Evolutionary conservation across 2,113 vertebrate species (phyloP), one percentile per base, ranked within the genome.

Genomic region (Brachyhypopomus gauderio): DNA sequence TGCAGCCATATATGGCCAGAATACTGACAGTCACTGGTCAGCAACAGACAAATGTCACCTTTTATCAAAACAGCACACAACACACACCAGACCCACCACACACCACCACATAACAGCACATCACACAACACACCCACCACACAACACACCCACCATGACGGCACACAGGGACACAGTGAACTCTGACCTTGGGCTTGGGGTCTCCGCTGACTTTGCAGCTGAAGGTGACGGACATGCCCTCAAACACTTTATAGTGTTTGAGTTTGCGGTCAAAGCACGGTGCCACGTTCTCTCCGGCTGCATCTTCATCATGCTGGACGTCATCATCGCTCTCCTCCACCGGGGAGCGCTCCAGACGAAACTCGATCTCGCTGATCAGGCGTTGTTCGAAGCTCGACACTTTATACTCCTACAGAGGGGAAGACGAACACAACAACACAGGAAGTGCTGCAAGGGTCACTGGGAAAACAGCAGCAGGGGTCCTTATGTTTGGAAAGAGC

Each of bases 331-430:
- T 96, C 73, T 98, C 98, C 62, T 99, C 97, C 84, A 97, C 95
- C 0, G 96, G 94, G 27, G 96, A 98, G 41, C 98, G 94, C 87
- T 99, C 97, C 85, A 99, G 91, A 1, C 98, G 93, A 87, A 97
- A 99, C 86, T 99, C 98, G 0, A 99, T 99, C 88, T 99, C 98
- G 73, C 96, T 97, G 90, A 99, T 99, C 84, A 99, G 89, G 7
- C 98, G 95, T 92, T 99, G 98, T 87, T 98, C 98, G 64, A 98
- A 99, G 91, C 97, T 99, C 85, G 97, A 99, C 48, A 99, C 97
- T 86, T 97, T 99, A 89, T 99, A 99, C 72, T 99, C 97, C 98
- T 99, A 74, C 34, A 75, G 11, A 38, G 80, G 6, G 9, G 2
- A 63, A 17, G 11, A 30, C 30, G 3, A 30, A 30, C 30, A 30